Conservation (phyloP, 2,888 invertebrate genomes). For the Galeruca laticollis region DNA sequence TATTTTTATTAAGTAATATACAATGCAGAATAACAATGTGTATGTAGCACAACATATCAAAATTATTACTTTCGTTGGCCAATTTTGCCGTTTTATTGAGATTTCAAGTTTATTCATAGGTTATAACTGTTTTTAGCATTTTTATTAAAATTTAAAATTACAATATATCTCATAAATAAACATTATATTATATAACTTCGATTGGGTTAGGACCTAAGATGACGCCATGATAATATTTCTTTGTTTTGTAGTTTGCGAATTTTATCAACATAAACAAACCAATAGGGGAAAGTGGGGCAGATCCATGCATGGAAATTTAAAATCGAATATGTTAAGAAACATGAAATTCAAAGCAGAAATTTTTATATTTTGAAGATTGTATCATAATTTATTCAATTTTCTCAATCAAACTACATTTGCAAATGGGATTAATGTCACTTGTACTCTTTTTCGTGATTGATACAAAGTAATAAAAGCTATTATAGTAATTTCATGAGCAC, state of each 20-base stretch:
- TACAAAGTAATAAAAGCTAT: too few relatives aligned
- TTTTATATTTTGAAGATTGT: too few relatives aligned
- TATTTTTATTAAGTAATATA: conserved; percentile 38
- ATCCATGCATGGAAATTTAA: too few relatives aligned
- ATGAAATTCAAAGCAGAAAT: too few relatives aligned
- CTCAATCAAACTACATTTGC: too few relatives aligned
- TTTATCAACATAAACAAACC: neutral
- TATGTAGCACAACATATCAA: conserved; percentile 43
- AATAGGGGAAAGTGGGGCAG: too few relatives aligned
- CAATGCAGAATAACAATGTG: conserved; percentile 46
- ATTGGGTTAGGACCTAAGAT: conserved; percentile 45
- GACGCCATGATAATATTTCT: conserved; percentile 41
- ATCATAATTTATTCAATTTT: too few relatives aligned
- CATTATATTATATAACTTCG: conserved; percentile 30
- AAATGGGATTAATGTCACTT: too few relatives aligned
- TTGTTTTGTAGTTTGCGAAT: conserved; percentile 14
- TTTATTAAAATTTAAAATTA: conserved; percentile 22
- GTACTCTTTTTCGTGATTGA: too few relatives aligned
- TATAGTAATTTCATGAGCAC: too few relatives aligned
- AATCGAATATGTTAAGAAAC: too few relatives aligned
- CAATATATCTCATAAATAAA: conserved; percentile 23
- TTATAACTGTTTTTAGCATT: conserved; percentile 36
- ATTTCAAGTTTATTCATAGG: conserved; percentile 39
- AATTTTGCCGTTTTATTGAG: conserved; percentile 34
- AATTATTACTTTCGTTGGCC: conserved; percentile 38